Evolutionary conservation across 2,113 vertebrate species (phyloP), one percentile per base, ranked within the genome.

Genomic region (Halichoeres trimaculatus): DNA sequence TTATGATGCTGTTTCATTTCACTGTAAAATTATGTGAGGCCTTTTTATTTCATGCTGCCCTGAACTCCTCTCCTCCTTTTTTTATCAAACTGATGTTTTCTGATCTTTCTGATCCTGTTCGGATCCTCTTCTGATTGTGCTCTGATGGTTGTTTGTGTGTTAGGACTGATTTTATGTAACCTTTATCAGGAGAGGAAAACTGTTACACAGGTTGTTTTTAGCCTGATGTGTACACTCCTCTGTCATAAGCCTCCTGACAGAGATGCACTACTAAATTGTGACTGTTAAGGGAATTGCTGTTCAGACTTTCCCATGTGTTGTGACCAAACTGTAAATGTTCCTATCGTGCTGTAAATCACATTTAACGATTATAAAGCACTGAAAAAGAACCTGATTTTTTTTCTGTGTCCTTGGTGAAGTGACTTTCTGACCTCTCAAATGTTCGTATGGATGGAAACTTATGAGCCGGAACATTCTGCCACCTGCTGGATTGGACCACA

Each of bases 271-370:
- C 22, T 76, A 66, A 67, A 75, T 22, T 55, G 30, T 65, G 52
- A 64, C 50, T 73, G 41, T 40, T 20, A 10, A 75, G 55, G 58
- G 60, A 59, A 63, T 35, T 34, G 11, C 11, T 61, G 70, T 71
- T 69, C 17, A 69, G 35, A 60, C 3, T 5, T 83, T 82, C 64
- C 63, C 40, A 69, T 72, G 70, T 77, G 35, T 72, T 82, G 70
- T 85, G 88, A 91, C 90, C 88, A 91, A 91, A 90, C 47, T 64
- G 53, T 78, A 74, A 82, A 84, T 81, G 57, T 20, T 70, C 74
- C 81, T 60, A 7, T 70, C 14, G 11, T 50, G 2, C 30, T 63
- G 51, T 35, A 10, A 23, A 12, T 81, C 60, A 40, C n/a, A 47
- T 43, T 35, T n/a, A 51, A 34, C 51, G 45, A 40, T 30, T 74